A percentile compares a stretch with the other conserved stretches of the same genome.
Conservation (phyloP, 2,797 vertebrate species). For the Sebastes dallii region DNA sequence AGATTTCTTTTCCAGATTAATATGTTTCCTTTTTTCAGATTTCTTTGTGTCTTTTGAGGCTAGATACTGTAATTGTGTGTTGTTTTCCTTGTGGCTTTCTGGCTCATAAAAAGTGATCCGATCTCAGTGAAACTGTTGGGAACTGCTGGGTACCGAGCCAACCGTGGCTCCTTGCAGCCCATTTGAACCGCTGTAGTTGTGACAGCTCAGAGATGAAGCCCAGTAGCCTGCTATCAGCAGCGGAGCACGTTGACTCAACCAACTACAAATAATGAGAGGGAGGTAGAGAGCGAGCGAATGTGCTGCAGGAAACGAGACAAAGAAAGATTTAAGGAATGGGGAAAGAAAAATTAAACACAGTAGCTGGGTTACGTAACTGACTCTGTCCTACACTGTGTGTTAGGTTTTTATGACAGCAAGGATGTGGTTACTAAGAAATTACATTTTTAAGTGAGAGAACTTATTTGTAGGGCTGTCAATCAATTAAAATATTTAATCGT, state of each 20-base stretch:
- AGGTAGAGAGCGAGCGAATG: not conserved
- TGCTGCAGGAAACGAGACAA: not conserved
- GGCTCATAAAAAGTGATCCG: not conserved
- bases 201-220: slow-evolving; percentile 24
- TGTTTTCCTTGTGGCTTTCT: not conserved
- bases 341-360: not conserved
- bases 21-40: not conserved
- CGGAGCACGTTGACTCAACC: slow-evolving; percentile 9
- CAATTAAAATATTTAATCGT: no score
- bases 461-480: not conserved
- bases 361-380: not conserved
- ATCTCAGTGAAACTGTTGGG: not conserved
- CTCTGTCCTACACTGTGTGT: not conserved
- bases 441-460: not conserved
- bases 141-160: not conserved
- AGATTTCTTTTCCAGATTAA: not conserved
- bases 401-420: not conserved
- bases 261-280: slow-evolving; percentile 2
- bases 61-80: rapidly evolving
- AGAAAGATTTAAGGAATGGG: not conserved
- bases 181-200: not conserved
- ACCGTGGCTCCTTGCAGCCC: not conserved
- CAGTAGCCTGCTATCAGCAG: slow-evolving; percentile 9
- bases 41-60: not conserved
- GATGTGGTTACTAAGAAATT: not conserved